Conservation (phyloP, 2,888 invertebrate species). For the Drosophila paranaensis region DNA sequence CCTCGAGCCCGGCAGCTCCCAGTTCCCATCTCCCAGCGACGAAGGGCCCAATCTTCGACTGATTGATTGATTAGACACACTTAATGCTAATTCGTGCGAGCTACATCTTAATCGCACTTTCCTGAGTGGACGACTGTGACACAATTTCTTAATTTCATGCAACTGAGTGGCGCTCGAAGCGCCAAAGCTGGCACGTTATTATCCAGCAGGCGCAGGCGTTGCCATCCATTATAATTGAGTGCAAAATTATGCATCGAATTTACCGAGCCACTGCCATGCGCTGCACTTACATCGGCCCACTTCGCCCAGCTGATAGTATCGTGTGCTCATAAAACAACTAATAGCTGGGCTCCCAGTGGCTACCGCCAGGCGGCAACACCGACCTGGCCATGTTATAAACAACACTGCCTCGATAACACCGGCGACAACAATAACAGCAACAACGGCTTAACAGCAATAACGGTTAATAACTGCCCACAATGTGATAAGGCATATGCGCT, state of each 20-base stretch:
- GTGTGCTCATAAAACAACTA: conserved; percentile 67
- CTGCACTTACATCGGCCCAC: conserved; percentile 37
- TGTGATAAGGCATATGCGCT: conserved; percentile 35
- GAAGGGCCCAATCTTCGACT: conserved; percentile 11
- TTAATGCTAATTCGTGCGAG: conserved; percentile 61
- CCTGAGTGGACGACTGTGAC: conserved; percentile 28
- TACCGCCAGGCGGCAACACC: conserved; percentile 12
- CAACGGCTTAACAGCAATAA: conserved; percentile 56
- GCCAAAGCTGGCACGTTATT: conserved; percentile 62
- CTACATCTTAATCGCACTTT: conserved; percentile 41
- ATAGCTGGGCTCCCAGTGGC: conserved; percentile 47
- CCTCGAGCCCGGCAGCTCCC: conserved; percentile 11
- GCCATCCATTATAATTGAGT: conserved; percentile 76
- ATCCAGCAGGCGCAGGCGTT: conserved; percentile 49
- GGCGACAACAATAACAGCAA: conserved; percentile 30
- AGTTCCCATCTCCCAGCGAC: background rate
- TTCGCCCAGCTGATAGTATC: conserved; percentile 61
- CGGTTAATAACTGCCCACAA: conserved; percentile 66
- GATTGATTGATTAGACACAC: conserved; percentile 66
- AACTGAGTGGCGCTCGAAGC: conserved; percentile 45
- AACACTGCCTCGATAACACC: conserved; percentile 66
- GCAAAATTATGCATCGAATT: conserved; percentile 79
- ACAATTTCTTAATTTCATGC: conserved; percentile 65
- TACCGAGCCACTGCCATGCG: conserved; percentile 25
- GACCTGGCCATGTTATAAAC: conserved; percentile 65